Evolutionary conservation across 2,113 vertebrate genomes (phyloP).

Genomic region (Vombatus ursinus): DNA sequence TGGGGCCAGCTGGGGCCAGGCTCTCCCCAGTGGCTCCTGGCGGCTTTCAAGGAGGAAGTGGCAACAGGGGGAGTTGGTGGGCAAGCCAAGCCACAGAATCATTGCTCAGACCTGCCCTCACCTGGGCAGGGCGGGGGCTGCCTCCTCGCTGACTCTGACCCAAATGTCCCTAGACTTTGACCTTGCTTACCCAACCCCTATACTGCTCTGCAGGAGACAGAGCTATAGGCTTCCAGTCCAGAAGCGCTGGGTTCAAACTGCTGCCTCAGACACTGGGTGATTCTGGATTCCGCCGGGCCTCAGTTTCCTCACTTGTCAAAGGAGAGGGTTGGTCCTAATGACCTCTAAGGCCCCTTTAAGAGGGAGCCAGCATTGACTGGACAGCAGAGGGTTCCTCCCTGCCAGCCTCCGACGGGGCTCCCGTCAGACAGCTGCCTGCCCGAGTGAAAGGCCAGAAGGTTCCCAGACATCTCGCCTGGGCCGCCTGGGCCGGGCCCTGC

Average conservation of each 20-base stretch:
- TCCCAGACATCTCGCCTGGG: neutral
- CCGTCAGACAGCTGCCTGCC: neutral
- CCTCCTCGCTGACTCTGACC: neutral
- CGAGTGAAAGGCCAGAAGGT: neutral
- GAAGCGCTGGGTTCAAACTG: neutral
- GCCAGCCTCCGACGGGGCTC: neutral
- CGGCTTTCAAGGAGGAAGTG: too few relatives aligned
- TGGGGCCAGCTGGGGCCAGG: neutral
- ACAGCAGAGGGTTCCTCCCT: conserved; percentile 44
- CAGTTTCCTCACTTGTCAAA: neutral
- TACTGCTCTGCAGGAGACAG: neutral
- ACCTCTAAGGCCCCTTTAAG: neutral
- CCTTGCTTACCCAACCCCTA: neutral
- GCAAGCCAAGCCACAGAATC: neutral
- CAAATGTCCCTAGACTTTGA: neutral
- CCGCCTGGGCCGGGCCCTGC: too few relatives aligned
- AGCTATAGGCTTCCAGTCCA: neutral
- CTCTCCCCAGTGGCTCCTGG: neutral
- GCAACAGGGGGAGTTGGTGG: neutral
- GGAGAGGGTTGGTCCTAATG: neutral
- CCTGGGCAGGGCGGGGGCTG: too few relatives aligned
- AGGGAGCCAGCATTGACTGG: neutral
- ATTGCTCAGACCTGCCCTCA: neutral
- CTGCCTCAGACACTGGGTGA: neutral
- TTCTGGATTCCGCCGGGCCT: neutral